Evolutionary conservation across 2,888 invertebrate genomes (phyloP), one percentile per base, ranked within the genome.

Genomic region (Limnephilus rhombicus): DNA sequence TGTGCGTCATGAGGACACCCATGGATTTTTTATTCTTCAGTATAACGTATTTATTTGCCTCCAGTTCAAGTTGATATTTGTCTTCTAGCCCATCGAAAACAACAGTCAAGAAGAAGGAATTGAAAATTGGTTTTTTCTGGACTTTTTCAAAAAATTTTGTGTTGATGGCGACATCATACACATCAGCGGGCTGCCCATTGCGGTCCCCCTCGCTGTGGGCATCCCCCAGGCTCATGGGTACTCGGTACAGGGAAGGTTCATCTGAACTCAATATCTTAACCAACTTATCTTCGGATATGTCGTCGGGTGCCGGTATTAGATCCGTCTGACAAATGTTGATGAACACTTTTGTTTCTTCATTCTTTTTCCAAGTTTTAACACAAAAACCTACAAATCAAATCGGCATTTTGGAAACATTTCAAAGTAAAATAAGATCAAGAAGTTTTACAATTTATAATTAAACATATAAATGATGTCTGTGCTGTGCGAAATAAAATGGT

Each of bases 191-290:
- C 37, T 96, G 96, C 53, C 98, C 98, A 90, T 97, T 96, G 95
- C 98, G 98, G 95, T 99, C 99, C 37, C 96, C 95, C 94, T 98
- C 98, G 11, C 96, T 96, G 94, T 98, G 97, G 7, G 98, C 97
- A 94, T 98, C 98, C 0, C 98, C 98, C 93, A 99, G 98, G 95
- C 99, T 99, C 98, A 99, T 98, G 0, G 99, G 99, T 85, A 99
- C 97, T 93, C 98, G 96, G 95, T 97, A 99, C 87, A 97, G 97
- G 5, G 97, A 96, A 0, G 98, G 97, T 89, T 98, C 97, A 91
- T 97, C 97, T 0, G 98, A 97, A 93, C 96, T 96, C 41, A 98
- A 95, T 91, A 98, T 97, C 92, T 96, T 96, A 94, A 97, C 96
- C 1, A 98, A 96, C 94, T 98, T 98, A 91, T 97, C 97, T 94